Base-by-base conservation (phyloP, 2,797 vertebrate genomes). In the Arremon brunneinucha region DNA sequence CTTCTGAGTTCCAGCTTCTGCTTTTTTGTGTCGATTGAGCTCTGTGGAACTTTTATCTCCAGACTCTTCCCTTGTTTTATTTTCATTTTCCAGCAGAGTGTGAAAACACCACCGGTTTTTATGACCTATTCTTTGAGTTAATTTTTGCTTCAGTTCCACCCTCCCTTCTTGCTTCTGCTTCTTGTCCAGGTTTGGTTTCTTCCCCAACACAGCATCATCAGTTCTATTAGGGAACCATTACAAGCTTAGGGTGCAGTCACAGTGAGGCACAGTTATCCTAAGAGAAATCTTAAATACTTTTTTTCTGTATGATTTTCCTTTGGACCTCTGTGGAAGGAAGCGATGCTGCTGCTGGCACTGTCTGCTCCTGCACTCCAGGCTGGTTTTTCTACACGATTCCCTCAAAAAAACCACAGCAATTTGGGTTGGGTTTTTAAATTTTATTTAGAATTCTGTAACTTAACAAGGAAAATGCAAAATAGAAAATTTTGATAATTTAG, bases 221-320 rank as follows among this genome's bases (percentile, higher is more conserved):
- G 1, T 41, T 39, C 52, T 72, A 0, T 57, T 8, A 12, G 30
- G 28, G 64, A 67, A 2, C 30, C 9, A 2, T 27, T 39, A 11
- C 28, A 62, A 59, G 13, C 13, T 55, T 39, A 43, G 52, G 30
- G 5, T 50, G 4, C 7, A 4, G 8, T 49, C 22, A 14, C 11
- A 72, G 14, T 28, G 60, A 62, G 35, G 28, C 50, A 39, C 28
- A 44, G 20, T 64, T 39, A 52, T 12, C 39, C 63, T 32, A 12
- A 15, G 53, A 63, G 21, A 35, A 57, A 23, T 77, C 62, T n/a
- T 49, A 64, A 79, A 49, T 74, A 7, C 2, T 35, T 35, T 21
- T 52, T 55, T 60, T 44, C 2, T 23, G 28, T 44, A 15, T n/a
- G 19, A 4, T 62, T 57, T 55, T 53, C 35, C 55, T 72, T 62